phyloP scores from a whole-genome alignment of 2,888 invertebrate species.

The Carcina quercana region DNA sequence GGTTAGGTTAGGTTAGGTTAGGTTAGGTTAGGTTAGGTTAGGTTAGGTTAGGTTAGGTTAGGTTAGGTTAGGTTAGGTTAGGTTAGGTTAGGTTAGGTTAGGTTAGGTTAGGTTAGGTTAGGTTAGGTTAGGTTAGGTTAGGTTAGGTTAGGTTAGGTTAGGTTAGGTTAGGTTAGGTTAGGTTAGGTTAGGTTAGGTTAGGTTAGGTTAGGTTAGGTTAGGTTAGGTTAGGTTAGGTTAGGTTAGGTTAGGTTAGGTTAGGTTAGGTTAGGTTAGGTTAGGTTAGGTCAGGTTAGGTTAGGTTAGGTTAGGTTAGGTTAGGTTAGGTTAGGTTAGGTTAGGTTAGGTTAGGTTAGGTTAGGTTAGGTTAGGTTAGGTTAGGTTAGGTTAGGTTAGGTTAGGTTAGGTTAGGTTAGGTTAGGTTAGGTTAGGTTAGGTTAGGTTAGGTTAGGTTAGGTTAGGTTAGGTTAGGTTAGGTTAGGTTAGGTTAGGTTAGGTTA shows the following conservation, averaged over 20 bases:
- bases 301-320: slow-evolving; percentile 17
- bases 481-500: slow-evolving; percentile 13
- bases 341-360: slow-evolving; percentile 11
- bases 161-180: slow-evolving; percentile 18
- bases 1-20: slow-evolving; percentile 17
- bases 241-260: slow-evolving; percentile 16
- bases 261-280: slow-evolving; percentile 16
- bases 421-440: slow-evolving; percentile 10
- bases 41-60: slow-evolving; percentile 15
- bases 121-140: slow-evolving; percentile 14
- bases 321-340: slow-evolving; percentile 19
- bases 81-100: slow-evolving; percentile 16
- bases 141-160: slow-evolving; percentile 18
- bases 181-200: slow-evolving; percentile 19
- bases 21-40: slow-evolving; percentile 16
- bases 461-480: slow-evolving; percentile 13
- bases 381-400: slow-evolving; percentile 10
- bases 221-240: slow-evolving; percentile 17
- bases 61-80: slow-evolving; percentile 15
- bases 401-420: slow-evolving; percentile 11
- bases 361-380: slow-evolving; percentile 8
- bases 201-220: slow-evolving; percentile 19
- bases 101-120: slow-evolving; percentile 19
- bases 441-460: slow-evolving; percentile 9
- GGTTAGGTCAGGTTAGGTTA: slow-evolving; percentile 17